A percentile compares a stretch with the other conserved stretches of the same genome.
Evolutionary conservation across 1,140 invertebrate species (phyloP).

Genomic region (Drusus annulatus): DNA sequence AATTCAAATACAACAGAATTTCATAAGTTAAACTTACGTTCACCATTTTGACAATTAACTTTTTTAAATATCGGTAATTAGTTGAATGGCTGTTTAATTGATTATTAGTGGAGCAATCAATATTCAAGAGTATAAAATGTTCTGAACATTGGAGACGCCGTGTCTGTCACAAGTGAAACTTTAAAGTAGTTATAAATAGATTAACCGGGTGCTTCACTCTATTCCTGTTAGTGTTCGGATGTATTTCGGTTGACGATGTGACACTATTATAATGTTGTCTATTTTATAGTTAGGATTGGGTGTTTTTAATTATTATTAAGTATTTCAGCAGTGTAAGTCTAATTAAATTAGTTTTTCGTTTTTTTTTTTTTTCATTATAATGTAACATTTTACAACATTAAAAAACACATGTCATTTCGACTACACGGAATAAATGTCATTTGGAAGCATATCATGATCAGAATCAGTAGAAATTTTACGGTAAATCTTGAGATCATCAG

Average conservation of each 20-base stretch:
- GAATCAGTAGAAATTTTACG: no score
- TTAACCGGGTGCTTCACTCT: constrained; percentile 11
- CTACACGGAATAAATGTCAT: no score
- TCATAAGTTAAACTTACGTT: constrained; percentile 85
- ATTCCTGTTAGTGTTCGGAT: not conserved
- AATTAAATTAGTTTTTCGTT: no score
- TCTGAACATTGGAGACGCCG: not conserved
- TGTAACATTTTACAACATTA: no score
- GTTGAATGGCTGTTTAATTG: not conserved
- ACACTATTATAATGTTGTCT: no score
- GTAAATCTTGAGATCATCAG: no score
- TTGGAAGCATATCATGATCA: no score
- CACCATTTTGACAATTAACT: constrained; percentile 66
- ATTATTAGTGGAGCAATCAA: not conserved
- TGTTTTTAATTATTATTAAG: no score
- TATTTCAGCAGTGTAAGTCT: no score
- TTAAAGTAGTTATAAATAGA: constrained; percentile 35
- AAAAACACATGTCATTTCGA: no score
- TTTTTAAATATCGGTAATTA: not conserved
- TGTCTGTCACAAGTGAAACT: not conserved
- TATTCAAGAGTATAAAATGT: constrained; percentile 21
- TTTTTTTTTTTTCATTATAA: no score
- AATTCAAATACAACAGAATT: constrained; percentile 86
- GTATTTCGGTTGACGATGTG: not conserved
- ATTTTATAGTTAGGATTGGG: no score